These are phyloP conservation scores for cattle (Bos taurus) DNA, from an alignment of 2,113 vertebrate genomes.

Conservation along the genomic window DNA sequence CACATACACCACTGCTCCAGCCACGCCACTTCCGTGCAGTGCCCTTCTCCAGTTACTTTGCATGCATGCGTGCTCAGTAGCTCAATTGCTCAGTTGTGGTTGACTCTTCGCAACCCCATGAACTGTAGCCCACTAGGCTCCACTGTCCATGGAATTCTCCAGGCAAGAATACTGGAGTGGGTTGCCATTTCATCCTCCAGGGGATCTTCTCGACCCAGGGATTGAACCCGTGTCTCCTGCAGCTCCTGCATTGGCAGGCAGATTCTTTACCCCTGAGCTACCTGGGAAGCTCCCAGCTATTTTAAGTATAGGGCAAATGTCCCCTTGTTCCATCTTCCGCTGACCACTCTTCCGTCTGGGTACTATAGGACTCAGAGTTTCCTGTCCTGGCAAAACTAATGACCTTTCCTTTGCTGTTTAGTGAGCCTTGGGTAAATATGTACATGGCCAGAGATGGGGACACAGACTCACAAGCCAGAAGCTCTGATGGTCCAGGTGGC, in stretches of 20 bases:
- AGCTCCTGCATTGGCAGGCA: not conserved
- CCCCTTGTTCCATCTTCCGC: not conserved
- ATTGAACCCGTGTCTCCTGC: not conserved
- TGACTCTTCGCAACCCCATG: not conserved
- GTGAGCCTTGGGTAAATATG: not conserved
- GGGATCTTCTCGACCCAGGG: not conserved
- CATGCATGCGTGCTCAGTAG: accelerated
- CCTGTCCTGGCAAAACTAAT: not conserved
- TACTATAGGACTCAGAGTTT: not conserved
- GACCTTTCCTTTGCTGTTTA: not conserved
- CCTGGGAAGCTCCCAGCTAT: not conserved
- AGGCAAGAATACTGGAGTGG: not conserved
- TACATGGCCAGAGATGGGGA: not conserved
- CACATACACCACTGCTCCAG: accelerated
- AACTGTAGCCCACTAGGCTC: not conserved
- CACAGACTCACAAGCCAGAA: not conserved
- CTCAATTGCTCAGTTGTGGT: not conserved
- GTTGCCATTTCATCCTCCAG: not conserved
- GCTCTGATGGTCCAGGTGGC: no score
- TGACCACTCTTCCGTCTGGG: accelerated
- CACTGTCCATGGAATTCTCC: not conserved
- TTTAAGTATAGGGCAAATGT: not conserved
- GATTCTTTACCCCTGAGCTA: not conserved
- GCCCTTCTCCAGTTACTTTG: not conserved
- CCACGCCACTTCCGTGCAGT: not conserved